phyloP scores from a whole-genome alignment of 35 echinoderm and acorn worm species.

The Hemicentrotus pulcherrimus region DNA sequence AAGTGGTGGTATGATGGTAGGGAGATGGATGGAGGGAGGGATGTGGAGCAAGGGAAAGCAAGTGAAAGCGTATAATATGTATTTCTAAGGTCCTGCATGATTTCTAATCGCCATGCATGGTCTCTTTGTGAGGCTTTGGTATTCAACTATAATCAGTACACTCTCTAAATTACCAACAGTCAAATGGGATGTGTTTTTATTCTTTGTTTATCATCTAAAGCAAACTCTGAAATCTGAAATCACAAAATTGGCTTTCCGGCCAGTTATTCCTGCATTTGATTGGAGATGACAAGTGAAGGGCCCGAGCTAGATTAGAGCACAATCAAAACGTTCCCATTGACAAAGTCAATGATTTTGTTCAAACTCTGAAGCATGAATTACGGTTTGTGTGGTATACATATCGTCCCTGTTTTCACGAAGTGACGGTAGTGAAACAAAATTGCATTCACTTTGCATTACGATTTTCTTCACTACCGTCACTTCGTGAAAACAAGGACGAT shows the following conservation, averaged over 20 bases:
- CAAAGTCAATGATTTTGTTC: not conserved
- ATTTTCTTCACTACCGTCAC: too few relatives aligned
- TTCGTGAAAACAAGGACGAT: too few relatives aligned
- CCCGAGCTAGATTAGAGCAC: not conserved
- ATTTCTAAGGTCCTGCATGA: not conserved
- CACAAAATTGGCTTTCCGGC: conserved; percentile 43
- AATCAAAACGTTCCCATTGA: not conserved
- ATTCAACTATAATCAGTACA: too few relatives aligned
- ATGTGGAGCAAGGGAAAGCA: too few relatives aligned
- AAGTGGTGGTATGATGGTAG: not conserved
- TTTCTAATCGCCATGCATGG: not conserved
- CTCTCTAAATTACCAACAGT: not conserved
- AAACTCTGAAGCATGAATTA: not conserved
- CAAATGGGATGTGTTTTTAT: not conserved
- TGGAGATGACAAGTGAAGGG: conserved; percentile 27
- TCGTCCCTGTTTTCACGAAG: too few relatives aligned
- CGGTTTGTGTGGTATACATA: not conserved
- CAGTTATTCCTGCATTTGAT: conserved; percentile 31
- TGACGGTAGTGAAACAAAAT: too few relatives aligned
- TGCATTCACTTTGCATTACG: too few relatives aligned
- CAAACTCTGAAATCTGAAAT: conserved; percentile 22
- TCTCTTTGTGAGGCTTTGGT: not conserved
- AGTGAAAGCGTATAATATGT: too few relatives aligned
- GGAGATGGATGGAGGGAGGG: not conserved
- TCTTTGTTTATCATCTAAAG: not conserved